Evolutionary conservation across 2,797 vertebrate species (phyloP).

Genomic region (Artibeus jamaicensis): DNA sequence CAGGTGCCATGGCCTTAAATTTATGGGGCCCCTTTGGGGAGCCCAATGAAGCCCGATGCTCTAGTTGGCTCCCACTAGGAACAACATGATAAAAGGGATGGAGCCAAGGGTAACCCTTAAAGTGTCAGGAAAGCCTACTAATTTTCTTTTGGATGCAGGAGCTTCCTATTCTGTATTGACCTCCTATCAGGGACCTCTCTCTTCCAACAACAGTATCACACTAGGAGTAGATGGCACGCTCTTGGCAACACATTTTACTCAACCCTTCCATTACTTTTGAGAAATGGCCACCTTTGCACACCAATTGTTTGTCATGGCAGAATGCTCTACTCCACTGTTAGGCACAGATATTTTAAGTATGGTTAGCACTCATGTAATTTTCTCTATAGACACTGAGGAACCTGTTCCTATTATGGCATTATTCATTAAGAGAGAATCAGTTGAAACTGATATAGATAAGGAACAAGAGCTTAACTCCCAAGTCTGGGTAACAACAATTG

Average conservation of each 20-base stretch:
- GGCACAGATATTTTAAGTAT: neutral
- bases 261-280: neutral
- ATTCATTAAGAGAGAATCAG: neutral
- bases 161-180: neutral
- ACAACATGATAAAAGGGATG: neutral
- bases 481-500: neutral
- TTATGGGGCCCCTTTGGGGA: too few species aligned
- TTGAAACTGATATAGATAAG: neutral
- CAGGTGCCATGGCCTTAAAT: too few species aligned
- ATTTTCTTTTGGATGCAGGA: neutral
- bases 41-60: neutral
- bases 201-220: neutral
- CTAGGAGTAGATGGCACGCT: neutral
- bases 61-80: neutral
- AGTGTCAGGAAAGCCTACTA: neutral
- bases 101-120: neutral
- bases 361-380: neutral
- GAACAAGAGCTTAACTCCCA: neutral
- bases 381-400: neutral
- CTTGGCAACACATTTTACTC: neutral
- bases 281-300: neutral
- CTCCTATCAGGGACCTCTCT: neutral
- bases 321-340: neutral
- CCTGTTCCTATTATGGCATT: neutral
- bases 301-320: neutral